These are phyloP conservation scores for Andrena dorsata DNA, from an alignment of 2,888 invertebrate genomes.

Conservation along the genomic window DNA sequence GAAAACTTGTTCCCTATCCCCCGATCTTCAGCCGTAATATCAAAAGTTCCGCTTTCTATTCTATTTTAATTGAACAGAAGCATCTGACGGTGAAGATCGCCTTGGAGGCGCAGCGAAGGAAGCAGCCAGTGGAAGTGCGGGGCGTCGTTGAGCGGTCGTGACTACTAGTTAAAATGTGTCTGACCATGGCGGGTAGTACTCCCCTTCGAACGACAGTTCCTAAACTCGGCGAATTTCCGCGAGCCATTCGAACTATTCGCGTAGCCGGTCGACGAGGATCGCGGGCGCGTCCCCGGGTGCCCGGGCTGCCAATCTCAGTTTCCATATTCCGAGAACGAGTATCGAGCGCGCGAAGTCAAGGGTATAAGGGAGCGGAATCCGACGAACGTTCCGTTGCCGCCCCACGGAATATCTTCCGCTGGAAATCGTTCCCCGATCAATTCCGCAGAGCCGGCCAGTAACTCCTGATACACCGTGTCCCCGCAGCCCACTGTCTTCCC, in stretches of 20 bases:
- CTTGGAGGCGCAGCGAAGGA: neutral
- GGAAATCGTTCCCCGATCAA: slow-evolving; percentile 22
- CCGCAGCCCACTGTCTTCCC: slow-evolving; percentile 13
- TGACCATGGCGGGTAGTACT: slow-evolving; percentile 6
- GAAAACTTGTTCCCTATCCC: too few species aligned
- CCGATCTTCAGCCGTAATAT: neutral
- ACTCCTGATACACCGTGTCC: slow-evolving; percentile 23
- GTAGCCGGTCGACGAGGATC: slow-evolving; percentile 1
- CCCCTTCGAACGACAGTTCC: slow-evolving; percentile 29
- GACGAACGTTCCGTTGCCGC: neutral
- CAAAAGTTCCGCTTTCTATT: neutral
- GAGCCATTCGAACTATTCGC: slow-evolving; percentile 11
- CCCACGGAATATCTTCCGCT: slow-evolving; percentile 9
- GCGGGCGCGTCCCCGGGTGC: neutral
- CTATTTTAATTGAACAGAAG: slow-evolving; percentile 33
- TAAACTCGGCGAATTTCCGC: slow-evolving; percentile 31
- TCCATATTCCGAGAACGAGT: neutral
- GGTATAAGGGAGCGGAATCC: slow-evolving; percentile 11
- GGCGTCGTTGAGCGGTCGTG: neutral
- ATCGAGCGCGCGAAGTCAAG: slow-evolving; percentile 11
- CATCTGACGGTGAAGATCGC: slow-evolving; percentile 27
- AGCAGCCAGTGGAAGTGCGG: neutral
- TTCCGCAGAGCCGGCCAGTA: slow-evolving; percentile 16
- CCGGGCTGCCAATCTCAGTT: slow-evolving; percentile 2
- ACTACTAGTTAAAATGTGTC: slow-evolving; percentile 28